These are phyloP conservation scores for Zonitis immaculata DNA, from an alignment of 2,888 invertebrate species.

Conservation along the genomic window DNA sequence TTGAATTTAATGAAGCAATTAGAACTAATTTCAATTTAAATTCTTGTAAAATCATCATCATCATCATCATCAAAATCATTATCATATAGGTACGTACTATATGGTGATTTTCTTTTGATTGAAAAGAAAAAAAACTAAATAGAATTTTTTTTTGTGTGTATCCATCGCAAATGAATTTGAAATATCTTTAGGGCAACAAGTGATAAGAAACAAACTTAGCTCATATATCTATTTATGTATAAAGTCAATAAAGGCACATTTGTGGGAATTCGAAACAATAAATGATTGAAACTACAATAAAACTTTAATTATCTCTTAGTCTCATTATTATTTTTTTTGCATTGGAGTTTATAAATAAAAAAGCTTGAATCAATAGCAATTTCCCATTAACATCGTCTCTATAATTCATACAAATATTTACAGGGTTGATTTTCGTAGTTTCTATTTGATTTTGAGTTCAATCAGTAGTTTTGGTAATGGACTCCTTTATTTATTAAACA, in stretches of 20 bases:
- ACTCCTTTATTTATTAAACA: too few relatives aligned
- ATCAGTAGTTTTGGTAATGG: neutral
- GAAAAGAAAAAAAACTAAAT: neutral
- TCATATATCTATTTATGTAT: too few relatives aligned
- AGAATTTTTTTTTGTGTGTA: too few relatives aligned
- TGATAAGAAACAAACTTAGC: neutral
- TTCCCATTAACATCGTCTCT: neutral
- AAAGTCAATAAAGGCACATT: too few relatives aligned
- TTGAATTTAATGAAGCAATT: conserved; percentile 18
- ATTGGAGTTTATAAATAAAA: too few relatives aligned
- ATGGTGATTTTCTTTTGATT: neutral
- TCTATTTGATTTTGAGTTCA: neutral
- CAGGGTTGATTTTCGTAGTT: neutral
- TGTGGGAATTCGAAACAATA: too few relatives aligned
- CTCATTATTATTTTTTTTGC: too few relatives aligned
- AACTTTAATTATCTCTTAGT: too few relatives aligned
- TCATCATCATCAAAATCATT: neutral
- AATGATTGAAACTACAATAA: too few relatives aligned
- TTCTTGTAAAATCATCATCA: neutral
- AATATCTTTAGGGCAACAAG: neutral
- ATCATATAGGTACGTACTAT: too few relatives aligned
- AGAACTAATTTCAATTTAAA: conserved; percentile 16
- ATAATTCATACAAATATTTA: neutral
- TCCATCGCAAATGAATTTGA: too few relatives aligned
- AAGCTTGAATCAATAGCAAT: neutral